Conservation (phyloP, 1,140 invertebrate species). For the Trypoxylus dichotomus region DNA sequence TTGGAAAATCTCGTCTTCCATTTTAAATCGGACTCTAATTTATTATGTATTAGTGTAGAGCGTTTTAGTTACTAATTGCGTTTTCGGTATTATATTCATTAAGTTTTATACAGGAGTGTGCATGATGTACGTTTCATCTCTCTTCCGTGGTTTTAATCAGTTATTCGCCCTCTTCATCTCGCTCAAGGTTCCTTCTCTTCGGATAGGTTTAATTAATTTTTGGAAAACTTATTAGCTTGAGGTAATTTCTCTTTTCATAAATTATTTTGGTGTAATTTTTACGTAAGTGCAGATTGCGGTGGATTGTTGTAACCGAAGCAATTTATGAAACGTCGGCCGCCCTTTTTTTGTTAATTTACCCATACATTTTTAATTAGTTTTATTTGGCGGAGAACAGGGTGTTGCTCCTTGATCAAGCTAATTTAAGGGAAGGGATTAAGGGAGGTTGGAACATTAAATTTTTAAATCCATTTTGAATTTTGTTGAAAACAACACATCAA, state of each 20-base stretch:
- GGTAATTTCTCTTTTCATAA: constrained; percentile 23
- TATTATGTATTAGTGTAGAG: constrained; percentile 34
- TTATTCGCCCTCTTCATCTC: background rate
- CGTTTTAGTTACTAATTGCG: constrained; percentile 13
- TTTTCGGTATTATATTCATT: constrained; percentile 17
- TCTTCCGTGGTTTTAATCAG: constrained; percentile 3
- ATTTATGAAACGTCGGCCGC: constrained; percentile 13
- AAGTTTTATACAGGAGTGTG: constrained; percentile 3
- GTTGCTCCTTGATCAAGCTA: background rate
- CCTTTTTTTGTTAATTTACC: constrained; percentile 10
- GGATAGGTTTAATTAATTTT: constrained; percentile 25
- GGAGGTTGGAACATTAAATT: background rate
- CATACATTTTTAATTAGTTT: constrained; percentile 27
- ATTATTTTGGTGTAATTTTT: constrained; percentile 26
- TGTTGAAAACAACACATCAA: no score
- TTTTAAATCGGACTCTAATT: constrained; percentile 31
- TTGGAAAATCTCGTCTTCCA: constrained; percentile 29
- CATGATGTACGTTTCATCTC: background rate
- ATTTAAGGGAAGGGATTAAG: no score
- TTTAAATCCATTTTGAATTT: background rate
- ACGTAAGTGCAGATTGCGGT: constrained; percentile 24
- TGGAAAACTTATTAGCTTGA: constrained; percentile 22
- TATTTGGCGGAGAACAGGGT: background rate
- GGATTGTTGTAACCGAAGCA: constrained; percentile 20
- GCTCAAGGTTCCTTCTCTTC: background rate